Evolutionary conservation across 2,113 vertebrate species (phyloP).

Genomic region (Psammodynastes pulverulentus): DNA sequence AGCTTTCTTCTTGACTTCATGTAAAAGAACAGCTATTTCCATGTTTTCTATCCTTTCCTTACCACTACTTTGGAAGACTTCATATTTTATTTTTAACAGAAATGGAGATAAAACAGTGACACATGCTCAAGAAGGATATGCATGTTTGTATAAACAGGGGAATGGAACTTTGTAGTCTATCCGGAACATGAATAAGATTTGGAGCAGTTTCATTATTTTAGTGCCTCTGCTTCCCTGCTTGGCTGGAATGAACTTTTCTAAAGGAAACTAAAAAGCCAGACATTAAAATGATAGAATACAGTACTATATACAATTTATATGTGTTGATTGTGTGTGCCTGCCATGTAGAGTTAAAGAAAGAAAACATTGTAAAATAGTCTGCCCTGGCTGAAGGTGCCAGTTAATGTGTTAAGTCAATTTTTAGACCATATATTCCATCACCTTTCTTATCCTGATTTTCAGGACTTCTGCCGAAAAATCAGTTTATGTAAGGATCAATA

Average conservation of each 20-base stretch:
- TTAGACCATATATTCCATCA: not conserved
- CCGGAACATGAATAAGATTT: slow-evolving; percentile 53
- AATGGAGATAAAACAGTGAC: slow-evolving; percentile 54
- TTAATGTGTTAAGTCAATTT: not conserved
- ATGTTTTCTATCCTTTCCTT: not conserved
- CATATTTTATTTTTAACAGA: not conserved
- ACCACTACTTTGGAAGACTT: not conserved
- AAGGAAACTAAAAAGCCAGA: slow-evolving; percentile 7
- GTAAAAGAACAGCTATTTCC: not conserved
- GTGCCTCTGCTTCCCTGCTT: slow-evolving; percentile 43
- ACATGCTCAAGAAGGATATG: slow-evolving; percentile 29
- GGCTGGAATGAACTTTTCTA: not conserved
- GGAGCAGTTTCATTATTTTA: slow-evolving; percentile 49
- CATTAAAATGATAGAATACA: slow-evolving; percentile 6
- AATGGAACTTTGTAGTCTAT: slow-evolving; percentile 39
- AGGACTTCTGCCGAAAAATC: not conserved
- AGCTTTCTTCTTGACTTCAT: fast-evolving
- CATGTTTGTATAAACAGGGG: slow-evolving; percentile 50
- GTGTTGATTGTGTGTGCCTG: not conserved
- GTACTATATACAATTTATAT: not conserved
- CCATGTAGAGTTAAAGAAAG: not conserved
- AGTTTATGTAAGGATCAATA: not conserved
- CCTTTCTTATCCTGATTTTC: not conserved
- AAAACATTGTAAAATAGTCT: not conserved
- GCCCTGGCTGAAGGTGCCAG: not conserved